These are phyloP conservation scores for Catostomus latipinnis DNA, from an alignment of 2,797 vertebrate species.

Conservation along the genomic window DNA sequence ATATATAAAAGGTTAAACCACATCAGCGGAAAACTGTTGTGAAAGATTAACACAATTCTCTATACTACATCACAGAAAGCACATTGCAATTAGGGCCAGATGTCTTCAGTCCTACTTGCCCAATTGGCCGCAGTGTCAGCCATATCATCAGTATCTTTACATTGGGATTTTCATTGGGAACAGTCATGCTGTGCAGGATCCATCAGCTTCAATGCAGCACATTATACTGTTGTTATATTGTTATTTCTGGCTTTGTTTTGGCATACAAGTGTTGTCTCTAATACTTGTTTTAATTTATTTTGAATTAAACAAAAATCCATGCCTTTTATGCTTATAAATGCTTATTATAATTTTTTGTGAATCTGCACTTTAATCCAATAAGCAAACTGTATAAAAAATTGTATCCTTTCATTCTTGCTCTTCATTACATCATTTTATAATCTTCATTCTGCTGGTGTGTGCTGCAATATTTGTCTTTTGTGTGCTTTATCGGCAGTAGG, in stretches of 20 bases:
- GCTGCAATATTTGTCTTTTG: conserved; percentile 10
- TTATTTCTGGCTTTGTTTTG: conserved; percentile 23
- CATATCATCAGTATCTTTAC: background rate
- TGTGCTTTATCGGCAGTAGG: conserved; percentile 32
- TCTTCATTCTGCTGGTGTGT: background rate
- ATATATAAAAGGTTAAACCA: background rate
- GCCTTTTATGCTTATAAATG: conserved; percentile 52
- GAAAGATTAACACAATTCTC: too few species aligned
- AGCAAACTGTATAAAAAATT: conserved; percentile 64
- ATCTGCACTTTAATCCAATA: conserved; percentile 42
- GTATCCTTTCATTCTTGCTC: conserved; percentile 32
- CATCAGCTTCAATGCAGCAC: conserved; percentile 40
- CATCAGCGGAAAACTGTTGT: too few species aligned
- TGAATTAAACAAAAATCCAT: conserved; percentile 50
- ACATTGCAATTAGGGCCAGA: too few species aligned
- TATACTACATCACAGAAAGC: too few species aligned
- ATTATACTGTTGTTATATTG: conserved; percentile 27
- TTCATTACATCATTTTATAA: background rate
- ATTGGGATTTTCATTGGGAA: background rate
- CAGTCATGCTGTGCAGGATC: conserved; percentile 21
- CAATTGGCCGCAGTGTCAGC: background rate
- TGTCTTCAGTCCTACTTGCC: conserved; percentile 9
- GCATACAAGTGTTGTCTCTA: conserved; percentile 11
- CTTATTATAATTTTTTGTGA: conserved; percentile 37
- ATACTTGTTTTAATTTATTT: conserved; percentile 23